Percentiles rank a stretch among this genome's conserved stretches.
phyloP scores from a whole-genome alignment of 1,140 invertebrate genomes.

The Acromyrmex echinatior region DNA sequence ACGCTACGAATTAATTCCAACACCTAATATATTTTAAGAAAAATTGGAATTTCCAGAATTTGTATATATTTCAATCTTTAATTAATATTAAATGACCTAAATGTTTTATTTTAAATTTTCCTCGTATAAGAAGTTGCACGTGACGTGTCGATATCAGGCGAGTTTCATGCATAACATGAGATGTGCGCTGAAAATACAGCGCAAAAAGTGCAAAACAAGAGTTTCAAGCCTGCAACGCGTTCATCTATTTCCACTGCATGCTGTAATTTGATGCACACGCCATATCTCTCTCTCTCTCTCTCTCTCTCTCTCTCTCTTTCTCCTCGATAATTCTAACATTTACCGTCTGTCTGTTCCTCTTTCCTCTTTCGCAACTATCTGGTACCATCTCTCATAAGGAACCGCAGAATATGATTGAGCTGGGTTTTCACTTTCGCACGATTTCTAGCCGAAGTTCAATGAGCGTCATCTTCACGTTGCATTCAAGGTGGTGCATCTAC shows the following conservation, averaged over 20 bases:
- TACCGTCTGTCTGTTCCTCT: not conserved
- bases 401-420: conserved; percentile 40
- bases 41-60: not conserved
- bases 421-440: conserved; percentile 82
- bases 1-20: too few relatives aligned
- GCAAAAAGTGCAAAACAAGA: conserved; percentile 45
- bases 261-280: conserved; percentile 46
- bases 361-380: not conserved
- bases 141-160: conserved; percentile 40
- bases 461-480: conserved; percentile 12
- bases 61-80: not conserved
- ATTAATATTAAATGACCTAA: not conserved
- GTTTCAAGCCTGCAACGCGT: conserved; percentile 30
- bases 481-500: conserved; percentile 43
- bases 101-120: not conserved
- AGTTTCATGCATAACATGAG: conserved; percentile 17
- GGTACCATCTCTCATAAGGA: conserved; percentile 24
- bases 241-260: conserved; percentile 45
- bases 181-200: conserved; percentile 44
- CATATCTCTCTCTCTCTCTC: not conserved
- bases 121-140: not conserved
- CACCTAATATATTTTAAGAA: not conserved
- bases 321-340: conserved; percentile 32
- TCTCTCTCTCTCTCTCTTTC: conserved; percentile 12
- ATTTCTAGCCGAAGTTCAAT: conserved; percentile 79